Percentiles rank a stretch among this genome's conserved stretches.
phyloP scores from a whole-genome alignment of 2,888 invertebrate genomes.

The Anoplius nigerrimus region DNA sequence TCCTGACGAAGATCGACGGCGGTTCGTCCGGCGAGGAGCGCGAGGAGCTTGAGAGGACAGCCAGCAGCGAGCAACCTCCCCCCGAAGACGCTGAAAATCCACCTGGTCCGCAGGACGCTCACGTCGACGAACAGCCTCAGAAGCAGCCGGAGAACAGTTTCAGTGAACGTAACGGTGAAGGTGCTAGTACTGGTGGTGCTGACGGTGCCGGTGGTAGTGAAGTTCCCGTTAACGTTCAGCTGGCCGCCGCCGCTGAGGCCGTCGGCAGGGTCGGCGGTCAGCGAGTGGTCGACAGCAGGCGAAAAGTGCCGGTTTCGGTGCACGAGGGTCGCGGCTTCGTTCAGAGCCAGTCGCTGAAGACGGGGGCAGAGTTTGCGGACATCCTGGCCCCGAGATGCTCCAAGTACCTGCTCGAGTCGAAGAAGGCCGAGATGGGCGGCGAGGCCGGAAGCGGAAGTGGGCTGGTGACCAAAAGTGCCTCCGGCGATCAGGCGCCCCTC shows the following conservation, averaged over 20 bases:
- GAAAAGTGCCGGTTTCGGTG: constrained; percentile 59
- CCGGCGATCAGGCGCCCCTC: constrained; percentile 73
- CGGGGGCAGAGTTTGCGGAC: constrained; percentile 44
- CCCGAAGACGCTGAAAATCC: constrained; percentile 26
- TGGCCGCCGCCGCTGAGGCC: constrained; percentile 12
- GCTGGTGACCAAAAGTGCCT: constrained; percentile 75
- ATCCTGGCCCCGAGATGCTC: constrained; percentile 1
- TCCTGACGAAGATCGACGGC: constrained; percentile 3
- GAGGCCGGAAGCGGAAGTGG: constrained; percentile 46
- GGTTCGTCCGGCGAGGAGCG: background rate
- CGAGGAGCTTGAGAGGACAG: constrained; percentile 11
- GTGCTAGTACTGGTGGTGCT: too few species aligned
- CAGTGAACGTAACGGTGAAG: constrained; percentile 24
- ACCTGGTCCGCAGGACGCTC: too few species aligned
- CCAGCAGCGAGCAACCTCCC: constrained; percentile 37
- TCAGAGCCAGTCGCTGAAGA: constrained; percentile 66
- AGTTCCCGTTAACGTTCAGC: constrained; percentile 39
- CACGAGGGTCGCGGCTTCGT: constrained; percentile 62
- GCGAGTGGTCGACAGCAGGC: too few species aligned
- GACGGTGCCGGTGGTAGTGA: background rate
- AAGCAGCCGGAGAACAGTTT: constrained; percentile 13
- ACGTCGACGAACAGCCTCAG: too few species aligned
- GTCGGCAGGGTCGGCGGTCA: background rate
- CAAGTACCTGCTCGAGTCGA: too few species aligned
- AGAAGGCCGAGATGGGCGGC: too few species aligned